Base-by-base conservation (phyloP, 2,888 invertebrate species). In the Panzeria rudis region DNA sequence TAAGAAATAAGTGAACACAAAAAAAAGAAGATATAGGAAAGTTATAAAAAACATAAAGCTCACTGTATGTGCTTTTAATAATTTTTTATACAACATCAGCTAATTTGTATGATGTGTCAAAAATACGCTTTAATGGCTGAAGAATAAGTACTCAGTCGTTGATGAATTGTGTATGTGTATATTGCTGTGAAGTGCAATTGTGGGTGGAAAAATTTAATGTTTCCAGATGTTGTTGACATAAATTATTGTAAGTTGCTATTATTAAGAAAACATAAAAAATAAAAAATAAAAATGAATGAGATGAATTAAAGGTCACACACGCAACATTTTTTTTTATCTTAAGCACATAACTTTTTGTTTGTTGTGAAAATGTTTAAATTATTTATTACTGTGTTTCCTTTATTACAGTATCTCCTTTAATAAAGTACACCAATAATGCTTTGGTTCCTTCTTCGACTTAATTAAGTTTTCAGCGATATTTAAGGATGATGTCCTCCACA, bases 161-260 rank as follows among this genome's bases (percentile, higher is more conserved):
- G 64, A 52, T 66, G 35, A 56, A 56, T 54, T 54, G 15, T 54
- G n/a, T 50, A 20, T 61, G 9, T 50, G 11, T 41, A 8, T 56
- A 6, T 56, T 23, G 7, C n/a, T 15, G 5, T 3, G 23, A 11
- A 61, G 5, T 23, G 32, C 47, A 62, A 44, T 56, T 61, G 56
- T 62, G 54, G 52, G 64, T 64, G 44, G 66, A 29, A 29, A 73
- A 62, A 50, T 62, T 47, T 73, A 81, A 85, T 81, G 56, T 69
- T 69, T 78, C 81, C 84, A 85, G 84, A 85, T 85, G 84, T 72
- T 85, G 72, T 84, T 84, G 77, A 81, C 72, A 80, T 59, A 66
- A 72, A 72, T 72, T 64, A 76, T 84, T 78, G 15, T 35, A 77
- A 56, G 62, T 79, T 73, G 44, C 52, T 20, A 64, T 78, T 83